Conservation (phyloP, 2,113 vertebrate species). For the Dipodomys spectabilis region DNA sequence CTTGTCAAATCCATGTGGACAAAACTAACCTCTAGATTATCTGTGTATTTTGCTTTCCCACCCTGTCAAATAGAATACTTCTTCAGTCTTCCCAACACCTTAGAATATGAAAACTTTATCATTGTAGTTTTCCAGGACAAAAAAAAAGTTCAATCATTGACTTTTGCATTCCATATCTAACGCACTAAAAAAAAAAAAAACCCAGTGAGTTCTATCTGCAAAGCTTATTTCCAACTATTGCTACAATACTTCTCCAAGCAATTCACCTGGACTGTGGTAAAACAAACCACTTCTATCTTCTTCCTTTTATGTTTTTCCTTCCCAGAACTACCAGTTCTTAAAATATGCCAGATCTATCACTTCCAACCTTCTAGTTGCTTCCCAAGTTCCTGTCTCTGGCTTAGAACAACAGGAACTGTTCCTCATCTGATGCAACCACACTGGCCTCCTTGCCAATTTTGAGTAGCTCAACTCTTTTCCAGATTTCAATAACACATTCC, state of each 20-base stretch:
- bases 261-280: background rate
- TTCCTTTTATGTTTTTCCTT: background rate
- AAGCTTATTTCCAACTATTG: background rate
- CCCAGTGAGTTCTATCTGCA: background rate
- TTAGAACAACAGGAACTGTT: background rate
- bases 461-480: background rate
- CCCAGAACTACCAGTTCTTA: background rate
- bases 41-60: background rate
- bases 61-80: background rate
- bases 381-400: background rate
- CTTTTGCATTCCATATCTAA: background rate
- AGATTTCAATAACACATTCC: background rate
- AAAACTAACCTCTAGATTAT: conserved; percentile 20
- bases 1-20: conserved; percentile 3
- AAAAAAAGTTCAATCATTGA: background rate
- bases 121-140: background rate
- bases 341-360: background rate
- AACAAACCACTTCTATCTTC: background rate
- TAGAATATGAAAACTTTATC: conserved; percentile 12
- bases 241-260: background rate
- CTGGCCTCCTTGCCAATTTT: background rate
- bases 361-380: background rate
- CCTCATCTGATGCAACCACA: background rate
- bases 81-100: background rate
- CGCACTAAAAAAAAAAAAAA: background rate